Conservation (phyloP, 1,140 invertebrate species). For the Watersipora subatra region DNA sequence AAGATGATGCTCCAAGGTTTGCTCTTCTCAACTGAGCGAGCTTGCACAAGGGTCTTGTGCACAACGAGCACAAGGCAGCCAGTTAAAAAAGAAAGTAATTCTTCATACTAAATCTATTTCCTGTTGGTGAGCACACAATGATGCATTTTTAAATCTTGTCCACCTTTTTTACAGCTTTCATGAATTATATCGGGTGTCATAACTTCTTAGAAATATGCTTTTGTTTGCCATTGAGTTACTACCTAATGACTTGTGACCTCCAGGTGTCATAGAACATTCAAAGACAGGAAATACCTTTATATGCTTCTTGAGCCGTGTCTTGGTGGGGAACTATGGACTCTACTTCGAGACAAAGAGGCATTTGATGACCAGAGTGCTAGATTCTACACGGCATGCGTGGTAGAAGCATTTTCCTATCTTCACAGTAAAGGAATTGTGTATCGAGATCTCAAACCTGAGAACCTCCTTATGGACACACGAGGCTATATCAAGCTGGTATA, state of each 20-base stretch:
- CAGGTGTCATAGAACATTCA: conserved; percentile 89
- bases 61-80: too few species aligned
- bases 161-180: too few species aligned
- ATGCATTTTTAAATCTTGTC: too few species aligned
- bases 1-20: too few species aligned
- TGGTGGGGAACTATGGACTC: conserved; percentile 95
- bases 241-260: conserved; percentile 23
- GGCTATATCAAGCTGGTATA: conserved; percentile 77
- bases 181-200: too few species aligned
- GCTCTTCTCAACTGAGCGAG: too few species aligned
- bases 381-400: conserved; percentile 92
- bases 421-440: conserved; percentile 94
- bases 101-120: too few species aligned
- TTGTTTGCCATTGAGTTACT: too few species aligned
- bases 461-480: conserved; percentile 74
- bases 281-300: conserved; percentile 90
- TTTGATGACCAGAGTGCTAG: conserved; percentile 46
- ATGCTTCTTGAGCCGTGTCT: conserved; percentile 97
- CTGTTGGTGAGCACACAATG: too few species aligned
- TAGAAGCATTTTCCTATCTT: conserved; percentile 90
- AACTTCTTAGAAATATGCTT: too few species aligned
- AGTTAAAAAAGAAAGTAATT: too few species aligned
- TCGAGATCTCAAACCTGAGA: conserved; percentile 95
- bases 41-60: too few species aligned
- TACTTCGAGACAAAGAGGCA: conserved; percentile 53